Evolutionary conservation across 1,140 invertebrate species (phyloP).

Genomic region (Camponotus vicinus): DNA sequence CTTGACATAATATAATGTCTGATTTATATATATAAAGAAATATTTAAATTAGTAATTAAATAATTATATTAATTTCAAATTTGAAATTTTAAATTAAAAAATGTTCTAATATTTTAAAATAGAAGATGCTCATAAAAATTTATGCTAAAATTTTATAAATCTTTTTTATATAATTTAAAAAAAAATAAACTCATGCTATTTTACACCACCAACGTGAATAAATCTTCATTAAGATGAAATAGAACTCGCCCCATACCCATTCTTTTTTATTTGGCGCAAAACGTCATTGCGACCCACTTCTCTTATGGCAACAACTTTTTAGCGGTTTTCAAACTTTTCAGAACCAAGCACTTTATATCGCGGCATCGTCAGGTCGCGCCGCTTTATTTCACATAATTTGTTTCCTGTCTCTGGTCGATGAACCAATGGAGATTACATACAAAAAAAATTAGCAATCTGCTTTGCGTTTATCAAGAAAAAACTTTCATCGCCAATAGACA

Average conservation of each 20-base stretch:
- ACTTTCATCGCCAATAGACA: neutral
- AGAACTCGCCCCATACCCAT: conserved; percentile 11
- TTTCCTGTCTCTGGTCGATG: neutral
- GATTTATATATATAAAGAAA: neutral
- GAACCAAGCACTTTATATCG: conserved; percentile 6
- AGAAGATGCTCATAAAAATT: neutral
- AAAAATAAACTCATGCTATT: neutral
- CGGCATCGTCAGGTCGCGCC: neutral
- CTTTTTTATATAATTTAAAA: neutral
- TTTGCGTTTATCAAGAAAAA: neutral
- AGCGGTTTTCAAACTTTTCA: conserved; percentile 37
- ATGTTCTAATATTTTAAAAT: neutral
- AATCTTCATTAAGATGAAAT: conserved; percentile 60
- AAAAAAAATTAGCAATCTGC: neutral
- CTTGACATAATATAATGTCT: neutral
- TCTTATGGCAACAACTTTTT: conserved; percentile 47
- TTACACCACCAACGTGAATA: neutral
- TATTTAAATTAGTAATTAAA: neutral
- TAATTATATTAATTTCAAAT: neutral
- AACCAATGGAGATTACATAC: neutral
- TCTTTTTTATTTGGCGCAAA: conserved; percentile 30
- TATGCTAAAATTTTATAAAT: neutral
- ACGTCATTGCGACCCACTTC: conserved; percentile 23
- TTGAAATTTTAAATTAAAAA: neutral
- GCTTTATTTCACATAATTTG: neutral